phyloP scores from a whole-genome alignment of 1,140 invertebrate genomes.

The Drosophila erecta region DNA sequence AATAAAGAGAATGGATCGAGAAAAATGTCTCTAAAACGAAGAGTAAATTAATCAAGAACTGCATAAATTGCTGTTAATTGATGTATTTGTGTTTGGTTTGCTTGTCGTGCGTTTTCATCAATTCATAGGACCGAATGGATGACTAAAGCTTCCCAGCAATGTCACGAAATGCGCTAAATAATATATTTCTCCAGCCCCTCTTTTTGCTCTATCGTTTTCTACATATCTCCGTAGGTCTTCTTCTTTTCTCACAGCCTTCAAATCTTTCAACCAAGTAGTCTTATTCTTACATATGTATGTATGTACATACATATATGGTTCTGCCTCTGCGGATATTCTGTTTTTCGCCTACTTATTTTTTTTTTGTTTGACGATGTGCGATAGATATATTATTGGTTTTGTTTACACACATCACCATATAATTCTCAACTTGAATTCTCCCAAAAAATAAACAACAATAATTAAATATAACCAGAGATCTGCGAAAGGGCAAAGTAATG shows the following conservation, averaged over 20 bases:
- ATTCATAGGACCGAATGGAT: constrained; percentile 12
- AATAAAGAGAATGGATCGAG: neutral
- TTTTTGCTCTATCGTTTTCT: neutral
- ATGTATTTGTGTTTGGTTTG: constrained; percentile 41
- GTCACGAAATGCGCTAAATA: constrained; percentile 38
- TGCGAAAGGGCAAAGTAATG: neutral
- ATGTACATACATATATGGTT: neutral
- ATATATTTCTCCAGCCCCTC: constrained; percentile 21
- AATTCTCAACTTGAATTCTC: constrained; percentile 17
- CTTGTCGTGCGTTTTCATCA: constrained; percentile 38
- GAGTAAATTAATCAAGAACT: constrained; percentile 33
- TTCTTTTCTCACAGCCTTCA: constrained; percentile 16
- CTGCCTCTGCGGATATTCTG: constrained; percentile 8
- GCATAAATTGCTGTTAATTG: constrained; percentile 47
- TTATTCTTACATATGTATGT: neutral
- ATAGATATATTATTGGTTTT: constrained; percentile 46
- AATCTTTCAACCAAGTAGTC: constrained; percentile 18
- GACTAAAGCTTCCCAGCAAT: constrained; percentile 26
- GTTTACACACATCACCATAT: constrained; percentile 45
- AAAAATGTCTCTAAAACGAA: constrained; percentile 3
- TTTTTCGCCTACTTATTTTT: neutral
- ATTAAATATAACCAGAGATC: neutral
- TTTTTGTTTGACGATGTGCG: constrained; percentile 10
- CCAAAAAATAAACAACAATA: neutral
- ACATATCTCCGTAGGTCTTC: neutral